Conservation (phyloP, 2,888 invertebrate genomes). For the Pherbina coryleti region DNA sequence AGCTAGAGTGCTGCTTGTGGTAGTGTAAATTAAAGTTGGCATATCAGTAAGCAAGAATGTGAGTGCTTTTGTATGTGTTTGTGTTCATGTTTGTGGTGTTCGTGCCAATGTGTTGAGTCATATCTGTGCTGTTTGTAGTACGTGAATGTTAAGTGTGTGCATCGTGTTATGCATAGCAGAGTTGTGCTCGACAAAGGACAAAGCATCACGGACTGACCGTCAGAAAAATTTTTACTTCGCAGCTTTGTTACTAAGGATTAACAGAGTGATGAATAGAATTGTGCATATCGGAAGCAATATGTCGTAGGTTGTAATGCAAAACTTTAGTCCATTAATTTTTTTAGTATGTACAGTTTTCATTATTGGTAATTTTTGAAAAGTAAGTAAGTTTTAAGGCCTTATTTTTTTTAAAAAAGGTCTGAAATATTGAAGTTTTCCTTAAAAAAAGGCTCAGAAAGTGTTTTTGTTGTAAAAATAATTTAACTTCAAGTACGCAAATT, state of each 20-base stretch:
- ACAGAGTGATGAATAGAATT: neutral
- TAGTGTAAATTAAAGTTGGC: neutral
- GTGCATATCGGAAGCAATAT: neutral
- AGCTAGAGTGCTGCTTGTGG: constrained; percentile 8
- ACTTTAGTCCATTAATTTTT: too few species aligned
- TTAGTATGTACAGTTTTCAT: too few species aligned
- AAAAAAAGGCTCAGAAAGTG: too few species aligned
- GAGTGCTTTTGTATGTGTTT: neutral
- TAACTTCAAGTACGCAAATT: too few species aligned
- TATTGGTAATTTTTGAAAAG: too few species aligned
- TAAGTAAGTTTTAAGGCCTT: too few species aligned
- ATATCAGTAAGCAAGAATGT: neutral
- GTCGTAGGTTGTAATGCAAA: neutral
- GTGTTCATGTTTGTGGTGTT: neutral
- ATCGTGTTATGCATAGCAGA: constrained; percentile 10
- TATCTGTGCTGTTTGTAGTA: neutral
- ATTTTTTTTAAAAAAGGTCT: too few species aligned
- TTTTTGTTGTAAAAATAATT: too few species aligned
- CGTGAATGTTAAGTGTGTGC: constrained; percentile 16
- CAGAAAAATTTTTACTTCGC: constrained; percentile 15
- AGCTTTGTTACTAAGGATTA: neutral
- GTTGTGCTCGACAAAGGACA: constrained; percentile 56
- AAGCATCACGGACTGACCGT: constrained; percentile 52
- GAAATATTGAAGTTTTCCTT: too few species aligned
- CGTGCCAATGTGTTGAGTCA: neutral